Percentiles rank a stretch among this genome's conserved stretches.
These are phyloP conservation scores for Thysanoteuthis rhombus DNA, from an alignment of 2,888 invertebrate species.

Conservation along the genomic window DNA sequence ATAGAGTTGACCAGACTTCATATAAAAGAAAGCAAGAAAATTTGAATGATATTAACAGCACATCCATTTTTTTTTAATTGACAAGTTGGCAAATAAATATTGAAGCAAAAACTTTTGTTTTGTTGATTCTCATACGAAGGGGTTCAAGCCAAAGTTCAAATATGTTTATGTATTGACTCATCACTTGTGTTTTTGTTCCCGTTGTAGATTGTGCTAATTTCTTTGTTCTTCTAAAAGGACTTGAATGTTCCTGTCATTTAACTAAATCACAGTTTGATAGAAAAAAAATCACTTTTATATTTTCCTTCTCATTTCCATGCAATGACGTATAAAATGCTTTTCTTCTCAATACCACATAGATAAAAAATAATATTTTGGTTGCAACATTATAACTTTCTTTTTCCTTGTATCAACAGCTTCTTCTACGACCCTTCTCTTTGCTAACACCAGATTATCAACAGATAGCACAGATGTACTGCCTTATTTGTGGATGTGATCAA, in stretches of 20 bases:
- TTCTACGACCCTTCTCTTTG: conserved; percentile 64
- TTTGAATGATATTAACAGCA: background rate
- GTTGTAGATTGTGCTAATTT: background rate
- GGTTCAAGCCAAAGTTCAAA: background rate
- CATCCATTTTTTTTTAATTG: background rate
- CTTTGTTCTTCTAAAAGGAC: background rate
- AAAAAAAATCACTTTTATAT: background rate
- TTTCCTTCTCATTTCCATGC: background rate
- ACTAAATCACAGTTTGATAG: background rate
- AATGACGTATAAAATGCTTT: background rate
- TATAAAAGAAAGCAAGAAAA: too few relatives aligned
- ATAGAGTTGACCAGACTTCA: too few relatives aligned
- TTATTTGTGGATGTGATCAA: conserved; percentile 57
- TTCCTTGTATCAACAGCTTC: conserved; percentile 45
- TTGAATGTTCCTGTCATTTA: too few relatives aligned
- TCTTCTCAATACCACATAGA: background rate
- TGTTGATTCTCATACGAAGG: background rate
- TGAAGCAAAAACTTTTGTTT: background rate
- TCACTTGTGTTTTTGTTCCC: too few relatives aligned
- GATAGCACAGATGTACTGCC: conserved; percentile 54
- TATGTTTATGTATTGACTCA: background rate
- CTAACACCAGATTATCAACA: conserved; percentile 57
- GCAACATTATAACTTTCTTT: background rate
- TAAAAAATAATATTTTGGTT: background rate
- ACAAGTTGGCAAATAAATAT: background rate